Base-by-base conservation (phyloP, 30 jellyfish, hydroid and myxozoan genomes). In the Aurelia aurita complex sp. Pacific region DNA sequence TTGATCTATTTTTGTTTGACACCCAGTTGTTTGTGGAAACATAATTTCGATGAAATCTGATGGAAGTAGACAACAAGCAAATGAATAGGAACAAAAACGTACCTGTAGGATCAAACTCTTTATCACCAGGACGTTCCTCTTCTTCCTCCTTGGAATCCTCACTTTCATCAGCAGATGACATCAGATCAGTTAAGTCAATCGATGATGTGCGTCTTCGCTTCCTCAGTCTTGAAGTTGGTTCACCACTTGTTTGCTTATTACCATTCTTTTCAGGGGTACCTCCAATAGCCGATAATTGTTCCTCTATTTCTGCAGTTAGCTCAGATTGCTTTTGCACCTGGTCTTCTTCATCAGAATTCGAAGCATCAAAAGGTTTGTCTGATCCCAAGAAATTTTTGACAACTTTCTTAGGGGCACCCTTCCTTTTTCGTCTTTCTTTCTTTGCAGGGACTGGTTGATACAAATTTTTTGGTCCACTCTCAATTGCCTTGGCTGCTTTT, bases 331-430 rank as follows among this genome's bases (percentile, higher is more conserved):
- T 46, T 46, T 46, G 5, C 6, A 9, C 57, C 14, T 46, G 57
- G 57, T 46, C 57, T 46, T 46, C 57, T 46, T 46, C 57, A 46
- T 46, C 72, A 0, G 72, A 63, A 63, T 63, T 18, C 32, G 32
- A 18, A 17, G 10, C 69, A 38, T 73, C 82, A n/a, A 10, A 14
- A 17, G 54, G 14, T 17, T 73, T 54, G 15, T 73, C 82, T 40
- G 69, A 42, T 29, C 13, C 46, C 14, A 40, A 10, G 70, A 17
- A 61, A 5, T 75, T 54, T 55, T 75, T 66, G 40, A 54, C 42
- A 33, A 79, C 32, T 52, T 75, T 64, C 59, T 67, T 79, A n/a
- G 89, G 89, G 17, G 89, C 78, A 63, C 89, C 73, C 61, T 79
- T 79, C 35, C 89, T 64, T 5, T 78, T 62, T 61, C 57, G 13